Evolutionary conservation across 2,113 vertebrate species (phyloP).

Genomic region (Takifugu bimaculatus): DNA sequence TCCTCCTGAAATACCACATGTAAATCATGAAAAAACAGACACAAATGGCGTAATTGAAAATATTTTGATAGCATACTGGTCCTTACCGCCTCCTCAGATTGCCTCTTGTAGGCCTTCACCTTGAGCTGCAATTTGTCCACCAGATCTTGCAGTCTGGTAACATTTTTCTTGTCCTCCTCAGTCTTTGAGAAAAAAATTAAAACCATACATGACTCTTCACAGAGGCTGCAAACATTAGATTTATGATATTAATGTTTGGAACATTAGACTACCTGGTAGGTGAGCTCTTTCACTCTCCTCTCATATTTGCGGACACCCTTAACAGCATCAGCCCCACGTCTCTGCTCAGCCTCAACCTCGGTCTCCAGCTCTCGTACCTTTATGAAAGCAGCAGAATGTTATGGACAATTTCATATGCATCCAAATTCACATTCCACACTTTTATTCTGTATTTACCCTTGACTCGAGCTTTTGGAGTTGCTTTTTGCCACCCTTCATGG

Average conservation of each 20-base stretch:
- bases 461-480: conserved; percentile 82
- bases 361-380: too few relatives aligned
- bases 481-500: conserved; percentile 84
- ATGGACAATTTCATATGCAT: too few relatives aligned
- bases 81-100: conserved; percentile 82
- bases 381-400: too few relatives aligned
- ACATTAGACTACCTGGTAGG: conserved; percentile 50
- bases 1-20: conserved; percentile 61
- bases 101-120: conserved; percentile 90
- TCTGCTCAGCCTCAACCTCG: conserved; percentile 3
- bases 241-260: not conserved
- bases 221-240: not conserved
- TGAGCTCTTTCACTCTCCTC: conserved; percentile 68
- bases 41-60: not conserved
- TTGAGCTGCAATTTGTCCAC: conserved; percentile 83
- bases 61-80: not conserved
- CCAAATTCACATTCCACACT: too few relatives aligned
- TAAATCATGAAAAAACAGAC: not conserved
- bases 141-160: conserved; percentile 67
- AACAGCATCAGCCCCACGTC: conserved; percentile 60
- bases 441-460: conserved; percentile 45
- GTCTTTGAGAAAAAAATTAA: conserved; percentile 21
- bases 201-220: not conserved
- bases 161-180: conserved; percentile 67
- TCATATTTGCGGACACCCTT: conserved; percentile 68